A percentile compares a stretch with the other conserved stretches of the same genome.
These are phyloP conservation scores for Stercorarius parasiticus DNA, from an alignment of 2,113 vertebrate species.

Conservation along the genomic window DNA sequence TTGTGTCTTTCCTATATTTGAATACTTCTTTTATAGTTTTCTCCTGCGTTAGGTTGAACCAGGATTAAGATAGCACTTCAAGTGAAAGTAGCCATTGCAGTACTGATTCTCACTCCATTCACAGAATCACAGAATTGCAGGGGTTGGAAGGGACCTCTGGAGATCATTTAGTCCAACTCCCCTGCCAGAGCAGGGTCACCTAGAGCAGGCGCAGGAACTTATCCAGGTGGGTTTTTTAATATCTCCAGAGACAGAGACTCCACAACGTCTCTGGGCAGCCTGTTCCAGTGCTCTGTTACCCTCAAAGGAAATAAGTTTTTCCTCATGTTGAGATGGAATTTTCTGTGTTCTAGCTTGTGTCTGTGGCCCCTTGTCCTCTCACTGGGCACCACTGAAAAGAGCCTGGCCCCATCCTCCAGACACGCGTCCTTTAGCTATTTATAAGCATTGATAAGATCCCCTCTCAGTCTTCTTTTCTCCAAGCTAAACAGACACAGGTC, in stretches of 20 bases:
- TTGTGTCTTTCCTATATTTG: background rate
- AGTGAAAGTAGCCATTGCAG: background rate
- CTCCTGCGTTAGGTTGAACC: accelerated
- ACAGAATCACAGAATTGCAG: background rate
- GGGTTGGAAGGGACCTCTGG: background rate
- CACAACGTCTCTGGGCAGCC: background rate
- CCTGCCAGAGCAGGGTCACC: background rate
- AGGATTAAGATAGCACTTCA: background rate
- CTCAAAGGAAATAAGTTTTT: background rate
- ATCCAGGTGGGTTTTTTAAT: background rate
- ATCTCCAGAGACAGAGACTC: background rate
- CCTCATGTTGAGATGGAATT: background rate
- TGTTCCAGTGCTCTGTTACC: background rate
- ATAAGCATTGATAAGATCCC: background rate
- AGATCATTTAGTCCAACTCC: background rate
- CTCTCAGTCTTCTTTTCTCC: background rate
- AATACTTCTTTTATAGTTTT: background rate
- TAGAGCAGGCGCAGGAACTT: background rate
- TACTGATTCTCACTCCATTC: background rate
- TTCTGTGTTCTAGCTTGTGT: background rate
- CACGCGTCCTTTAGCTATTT: background rate
- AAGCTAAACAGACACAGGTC: background rate
- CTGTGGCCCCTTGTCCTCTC: background rate
- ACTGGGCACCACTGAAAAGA: background rate
- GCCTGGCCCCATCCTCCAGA: background rate